Base-by-base conservation (phyloP, 2,113 vertebrate species). In the Ictalurus furcatus region DNA sequence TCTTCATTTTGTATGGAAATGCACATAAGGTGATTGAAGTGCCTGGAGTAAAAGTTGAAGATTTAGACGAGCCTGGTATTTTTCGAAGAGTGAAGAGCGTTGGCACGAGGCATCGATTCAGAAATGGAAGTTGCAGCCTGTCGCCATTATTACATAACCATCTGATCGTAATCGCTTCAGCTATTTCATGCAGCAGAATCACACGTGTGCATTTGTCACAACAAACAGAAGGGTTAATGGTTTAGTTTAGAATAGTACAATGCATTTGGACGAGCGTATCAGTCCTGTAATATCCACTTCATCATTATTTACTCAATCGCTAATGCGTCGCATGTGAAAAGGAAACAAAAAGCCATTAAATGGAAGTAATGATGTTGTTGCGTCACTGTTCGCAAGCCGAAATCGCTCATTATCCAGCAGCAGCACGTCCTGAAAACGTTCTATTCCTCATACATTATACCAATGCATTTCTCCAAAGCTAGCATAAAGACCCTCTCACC, bases 1-100 rank as follows among this genome's bases (percentile, higher is more conserved):
- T 90, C 89, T 93, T 89, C 90, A 88, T 92, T 37, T 87, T 87
- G 87, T 28, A 90, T 63, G 34, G 48, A 71, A 92, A 91, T 90
- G 91, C 90, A 87, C 87, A 85, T n/a, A 84, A 84, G 37, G 61
- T 85, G 28, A 85, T 84, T 17, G 7, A 63, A 65, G 58, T 65
- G 61, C 56, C 56, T 79, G 73, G 28, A 78, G 14, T 28, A 69
- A 69, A 69, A 56, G n/a, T 34, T 12, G 44, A 6, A 30, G 34
- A 23, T 59, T 34, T 34, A 59, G n/a, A 59, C 34, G 30, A 61
- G 30, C 19, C 19, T 34, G 80, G 59, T 78, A 14, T 48, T 56
- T 56, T 58, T 58, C 7, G 30, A 34, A 30, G 30, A 56, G 78
- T n/a, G 44, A 79, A 52, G 44, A 52, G 4, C 21, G 6, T 34